phyloP scores from a whole-genome alignment of 2,113 vertebrate species.

The Cyanoliseus patagonus region DNA sequence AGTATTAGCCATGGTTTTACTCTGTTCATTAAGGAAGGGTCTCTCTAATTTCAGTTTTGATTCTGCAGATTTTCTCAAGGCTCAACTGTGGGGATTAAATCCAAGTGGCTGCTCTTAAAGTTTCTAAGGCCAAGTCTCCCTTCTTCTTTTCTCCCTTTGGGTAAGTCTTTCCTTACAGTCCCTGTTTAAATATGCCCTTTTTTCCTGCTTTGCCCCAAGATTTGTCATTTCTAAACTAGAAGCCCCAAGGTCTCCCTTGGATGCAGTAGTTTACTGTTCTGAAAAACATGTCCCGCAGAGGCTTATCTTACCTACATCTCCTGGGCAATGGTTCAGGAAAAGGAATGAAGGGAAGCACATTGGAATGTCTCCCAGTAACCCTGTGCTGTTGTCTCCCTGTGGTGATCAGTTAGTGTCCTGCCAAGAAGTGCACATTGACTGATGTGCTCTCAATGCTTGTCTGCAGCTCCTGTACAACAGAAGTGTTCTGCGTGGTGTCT shows the following conservation, averaged over 20 bases:
- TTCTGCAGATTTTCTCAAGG: background rate
- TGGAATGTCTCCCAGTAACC: background rate
- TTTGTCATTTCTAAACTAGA: background rate
- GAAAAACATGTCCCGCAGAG: background rate
- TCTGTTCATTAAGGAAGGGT: background rate
- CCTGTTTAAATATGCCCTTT: background rate
- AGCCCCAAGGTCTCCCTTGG: background rate
- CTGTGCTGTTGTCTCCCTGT: background rate
- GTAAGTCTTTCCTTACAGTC: background rate
- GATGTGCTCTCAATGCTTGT: background rate
- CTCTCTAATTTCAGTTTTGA: background rate
- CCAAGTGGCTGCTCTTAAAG: background rate
- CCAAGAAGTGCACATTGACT: background rate
- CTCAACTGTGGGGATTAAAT: background rate
- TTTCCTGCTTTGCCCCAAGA: background rate
- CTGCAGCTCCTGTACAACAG: background rate
- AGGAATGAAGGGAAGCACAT: background rate
- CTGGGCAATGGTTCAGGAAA: background rate
- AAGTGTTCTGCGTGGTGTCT: background rate
- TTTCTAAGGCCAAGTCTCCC: background rate
- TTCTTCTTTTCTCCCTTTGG: background rate
- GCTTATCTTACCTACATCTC: background rate
- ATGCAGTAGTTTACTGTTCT: background rate
- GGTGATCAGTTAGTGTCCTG: background rate
- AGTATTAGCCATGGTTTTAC: background rate